Conservation (phyloP, 2,797 vertebrate genomes). For the Selene dorsalis region DNA sequence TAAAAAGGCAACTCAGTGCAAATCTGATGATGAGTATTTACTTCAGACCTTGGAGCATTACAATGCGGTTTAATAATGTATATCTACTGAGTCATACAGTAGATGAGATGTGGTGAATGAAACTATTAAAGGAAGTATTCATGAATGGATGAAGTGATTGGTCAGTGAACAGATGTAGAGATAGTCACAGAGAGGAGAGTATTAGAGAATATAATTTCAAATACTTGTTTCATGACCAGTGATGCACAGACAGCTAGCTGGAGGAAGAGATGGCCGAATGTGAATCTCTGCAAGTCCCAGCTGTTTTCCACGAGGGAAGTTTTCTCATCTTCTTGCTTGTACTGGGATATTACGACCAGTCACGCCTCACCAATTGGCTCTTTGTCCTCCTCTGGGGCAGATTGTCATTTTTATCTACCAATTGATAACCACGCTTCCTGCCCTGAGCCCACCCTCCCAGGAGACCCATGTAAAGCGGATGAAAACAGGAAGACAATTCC, state of each 20-base stretch:
- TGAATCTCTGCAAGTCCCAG: constrained; percentile 62
- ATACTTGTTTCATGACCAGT: constrained; percentile 26
- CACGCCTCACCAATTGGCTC: constrained; percentile 79
- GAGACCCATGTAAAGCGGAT: constrained; percentile 80
- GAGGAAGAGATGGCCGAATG: constrained; percentile 33
- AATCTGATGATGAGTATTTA: background rate
- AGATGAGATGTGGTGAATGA: background rate
- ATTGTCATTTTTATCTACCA: constrained; percentile 85
- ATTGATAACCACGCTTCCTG: constrained; percentile 80
- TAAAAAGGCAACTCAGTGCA: background rate
- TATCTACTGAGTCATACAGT: background rate
- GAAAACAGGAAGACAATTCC: constrained; percentile 82
- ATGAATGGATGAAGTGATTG: constrained; percentile 12
- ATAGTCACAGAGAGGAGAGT: constrained; percentile 3
- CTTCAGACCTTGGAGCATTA: too few relatives aligned
- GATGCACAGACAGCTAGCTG: constrained; percentile 4
- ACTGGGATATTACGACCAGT: constrained; percentile 78
- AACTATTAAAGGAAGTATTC: background rate
- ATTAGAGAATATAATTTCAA: constrained; percentile 23
- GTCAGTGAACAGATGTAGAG: constrained; percentile 35
- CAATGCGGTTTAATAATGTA: background rate
- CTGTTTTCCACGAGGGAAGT: constrained; percentile 76
- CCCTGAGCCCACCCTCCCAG: constrained; percentile 79
- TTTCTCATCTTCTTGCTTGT: constrained; percentile 80
- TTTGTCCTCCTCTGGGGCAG: constrained; percentile 79